Evolutionary conservation across 2,888 invertebrate genomes (phyloP), one percentile per base, ranked within the genome.

Genomic region (Epinotia ramella): DNA sequence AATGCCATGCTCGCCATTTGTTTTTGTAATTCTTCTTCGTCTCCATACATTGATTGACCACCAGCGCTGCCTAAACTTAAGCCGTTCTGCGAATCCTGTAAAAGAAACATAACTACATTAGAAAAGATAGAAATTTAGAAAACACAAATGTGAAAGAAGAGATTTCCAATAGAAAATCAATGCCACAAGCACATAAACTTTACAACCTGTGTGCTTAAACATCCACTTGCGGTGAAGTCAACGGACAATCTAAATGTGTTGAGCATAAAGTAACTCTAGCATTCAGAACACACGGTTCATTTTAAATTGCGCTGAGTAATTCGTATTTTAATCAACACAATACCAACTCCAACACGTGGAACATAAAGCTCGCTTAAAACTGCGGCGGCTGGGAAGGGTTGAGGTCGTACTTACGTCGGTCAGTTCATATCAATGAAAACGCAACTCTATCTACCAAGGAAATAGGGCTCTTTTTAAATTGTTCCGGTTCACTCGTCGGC

Each of bases 1-100:
- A 96, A 89, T 49, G 95, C 92, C 92, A 97, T 95, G 82, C 96
- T 96, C 57, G 96, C 96, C 94, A 97, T 96, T 87, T 97, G 97
- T 86, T 96, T 96, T 82, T 96, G 96, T 80, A 96, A 88, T 83
- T 96, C 96, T 79, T 96, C 96, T 77, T 96, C 96, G 80, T 96
- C 96, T n/a, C 96, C 96, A 78, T 96, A 96, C 94, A 96, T 95
- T 0, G 95, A 95, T 77, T 96, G 95, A 75, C 96, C 95, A 0
- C 95, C 95, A 0, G 94, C 94, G 79, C 95, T 95, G 78, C 94
- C 95, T 69, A 95, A 81, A 81, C 95, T 95, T 76, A 95, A 83
- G 28, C 95, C 95, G 78, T 95, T 95, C 80, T 95, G 95, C 63
- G 95, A 94, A 80, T 94, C 95, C 94, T 95, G 84, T 1, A 79